A percentile compares a stretch with the other conserved stretches of the same genome.
Evolutionary conservation across 35 echinoderm and acorn worm species (phyloP).

Genomic region (Heliocidaris erythrogramma): DNA sequence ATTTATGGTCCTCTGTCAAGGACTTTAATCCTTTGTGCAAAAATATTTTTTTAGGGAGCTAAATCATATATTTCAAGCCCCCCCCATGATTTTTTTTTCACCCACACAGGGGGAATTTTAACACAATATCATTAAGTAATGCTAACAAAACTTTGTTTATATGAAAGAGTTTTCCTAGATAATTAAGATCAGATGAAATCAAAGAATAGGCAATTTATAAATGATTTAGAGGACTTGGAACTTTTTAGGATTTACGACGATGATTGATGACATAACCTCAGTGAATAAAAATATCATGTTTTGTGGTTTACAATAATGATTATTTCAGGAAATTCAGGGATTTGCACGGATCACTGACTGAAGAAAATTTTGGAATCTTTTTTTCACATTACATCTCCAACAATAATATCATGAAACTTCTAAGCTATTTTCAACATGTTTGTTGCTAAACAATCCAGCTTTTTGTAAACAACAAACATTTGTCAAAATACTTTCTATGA

Average conservation of each 20-base stretch:
- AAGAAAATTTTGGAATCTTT: no score
- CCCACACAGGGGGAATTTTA: no score
- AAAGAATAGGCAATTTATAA: background rate
- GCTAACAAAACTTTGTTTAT: no score
- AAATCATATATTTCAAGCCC: background rate
- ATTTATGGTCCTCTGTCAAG: background rate
- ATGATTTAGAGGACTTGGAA: background rate
- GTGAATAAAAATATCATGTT: background rate
- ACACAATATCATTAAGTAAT: no score
- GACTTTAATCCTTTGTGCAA: background rate
- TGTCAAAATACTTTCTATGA: no score
- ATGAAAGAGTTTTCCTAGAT: background rate
- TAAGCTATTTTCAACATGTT: no score
- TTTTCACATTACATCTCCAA: no score
- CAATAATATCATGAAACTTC: no score
- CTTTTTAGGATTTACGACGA: background rate
- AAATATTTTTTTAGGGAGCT: background rate
- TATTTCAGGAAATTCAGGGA: no score
- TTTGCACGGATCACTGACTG: background rate
- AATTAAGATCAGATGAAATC: background rate
- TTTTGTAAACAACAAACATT: no score
- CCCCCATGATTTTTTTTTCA: no score
- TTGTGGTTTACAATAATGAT: background rate
- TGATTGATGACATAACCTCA: background rate
- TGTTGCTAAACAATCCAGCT: no score